These are phyloP conservation scores for Drosophila anomalata DNA, from an alignment of 2,888 invertebrate genomes.

Conservation along the genomic window DNA sequence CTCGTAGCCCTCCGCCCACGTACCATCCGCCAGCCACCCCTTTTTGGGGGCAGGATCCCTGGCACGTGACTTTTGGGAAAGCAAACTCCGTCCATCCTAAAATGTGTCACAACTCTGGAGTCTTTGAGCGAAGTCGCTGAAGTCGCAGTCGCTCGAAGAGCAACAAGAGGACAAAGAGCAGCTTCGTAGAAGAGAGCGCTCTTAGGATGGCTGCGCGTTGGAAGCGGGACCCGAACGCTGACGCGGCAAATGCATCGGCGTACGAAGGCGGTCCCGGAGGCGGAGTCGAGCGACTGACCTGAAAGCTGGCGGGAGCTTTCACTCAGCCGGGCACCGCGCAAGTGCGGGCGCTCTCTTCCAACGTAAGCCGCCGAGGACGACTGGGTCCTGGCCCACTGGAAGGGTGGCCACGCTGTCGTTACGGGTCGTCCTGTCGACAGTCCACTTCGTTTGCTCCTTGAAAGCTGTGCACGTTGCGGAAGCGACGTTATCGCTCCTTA, in stretches of 20 bases:
- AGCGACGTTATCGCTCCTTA: conserved; percentile 41
- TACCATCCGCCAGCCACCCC: neutral
- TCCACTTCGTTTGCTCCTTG: conserved; percentile 80
- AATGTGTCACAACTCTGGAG: conserved; percentile 48
- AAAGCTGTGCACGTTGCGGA: conserved; percentile 74
- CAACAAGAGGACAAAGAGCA: conserved; percentile 41
- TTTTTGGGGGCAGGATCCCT: neutral
- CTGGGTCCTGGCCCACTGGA: conserved; percentile 18
- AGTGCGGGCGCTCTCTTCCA: conserved; percentile 54
- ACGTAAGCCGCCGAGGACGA: conserved; percentile 51
- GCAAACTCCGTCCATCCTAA: conserved; percentile 58
- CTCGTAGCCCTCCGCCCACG: too few relatives aligned
- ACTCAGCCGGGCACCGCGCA: conserved; percentile 44
- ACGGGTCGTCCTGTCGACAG: conserved; percentile 71
- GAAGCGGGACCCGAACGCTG: conserved; percentile 55
- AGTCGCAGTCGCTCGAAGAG: conserved; percentile 12
- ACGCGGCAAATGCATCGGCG: neutral
- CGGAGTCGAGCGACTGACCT: conserved; percentile 57
- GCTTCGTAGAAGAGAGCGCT: conserved; percentile 16
- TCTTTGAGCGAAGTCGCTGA: conserved; percentile 11
- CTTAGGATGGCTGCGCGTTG: conserved; percentile 49
- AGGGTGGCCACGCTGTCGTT: conserved; percentile 20
- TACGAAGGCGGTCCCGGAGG: conserved; percentile 34
- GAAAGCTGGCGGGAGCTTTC: conserved; percentile 54
- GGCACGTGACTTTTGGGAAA: conserved; percentile 70